Percentiles rank a stretch among this genome's conserved stretches.
Evolutionary conservation across 2,797 vertebrate genomes (phyloP).

Genomic region (Lepidocolaptes lacrymiger): DNA sequence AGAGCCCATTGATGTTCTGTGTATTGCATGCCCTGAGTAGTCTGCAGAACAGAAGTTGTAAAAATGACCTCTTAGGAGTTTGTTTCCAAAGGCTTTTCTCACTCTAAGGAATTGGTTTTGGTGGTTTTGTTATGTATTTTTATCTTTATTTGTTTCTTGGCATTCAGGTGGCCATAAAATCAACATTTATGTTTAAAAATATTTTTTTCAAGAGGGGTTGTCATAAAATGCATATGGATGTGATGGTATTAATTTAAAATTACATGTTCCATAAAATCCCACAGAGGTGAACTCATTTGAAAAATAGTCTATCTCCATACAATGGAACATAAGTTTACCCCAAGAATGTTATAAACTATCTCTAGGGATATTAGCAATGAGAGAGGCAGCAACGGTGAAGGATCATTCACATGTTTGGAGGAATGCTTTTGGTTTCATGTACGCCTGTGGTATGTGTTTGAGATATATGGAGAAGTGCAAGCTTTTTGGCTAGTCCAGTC

Average conservation of each 20-base stretch:
- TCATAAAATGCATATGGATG: background rate
- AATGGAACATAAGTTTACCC: background rate
- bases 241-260: slow-evolving; percentile 36
- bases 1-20: background rate
- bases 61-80: background rate
- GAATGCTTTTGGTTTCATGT: background rate
- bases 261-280: background rate
- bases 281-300: background rate
- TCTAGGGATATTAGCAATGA: background rate
- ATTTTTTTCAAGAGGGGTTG: background rate
- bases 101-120: background rate
- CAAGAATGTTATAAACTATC: background rate
- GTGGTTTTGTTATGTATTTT: background rate
- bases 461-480: background rate
- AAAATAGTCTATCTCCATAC: background rate
- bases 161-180: slow-evolving; percentile 31
- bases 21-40: background rate
- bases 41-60: background rate
- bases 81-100: background rate
- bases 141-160: slow-evolving; percentile 2
- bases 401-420: background rate
- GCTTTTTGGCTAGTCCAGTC: background rate
- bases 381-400: background rate
- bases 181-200: slow-evolving; percentile 3
- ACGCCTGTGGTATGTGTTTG: background rate